These are phyloP conservation scores for Megalops atlanticus DNA, from an alignment of 2,113 vertebrate species.

Conservation along the genomic window DNA sequence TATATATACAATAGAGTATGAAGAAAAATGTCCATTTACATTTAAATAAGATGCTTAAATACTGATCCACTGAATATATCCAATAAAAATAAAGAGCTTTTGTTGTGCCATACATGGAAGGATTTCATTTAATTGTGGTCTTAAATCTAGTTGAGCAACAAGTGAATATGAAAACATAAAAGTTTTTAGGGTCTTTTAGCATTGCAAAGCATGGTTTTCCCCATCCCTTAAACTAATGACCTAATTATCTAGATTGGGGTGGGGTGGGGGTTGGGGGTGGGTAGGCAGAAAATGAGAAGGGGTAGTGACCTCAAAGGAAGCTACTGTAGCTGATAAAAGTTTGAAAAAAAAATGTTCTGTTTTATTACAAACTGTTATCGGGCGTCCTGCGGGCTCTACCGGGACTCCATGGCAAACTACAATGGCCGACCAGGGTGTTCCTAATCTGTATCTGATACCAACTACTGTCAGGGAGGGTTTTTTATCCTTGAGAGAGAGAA, in stretches of 20 bases:
- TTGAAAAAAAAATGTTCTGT: slow-evolving; percentile 45
- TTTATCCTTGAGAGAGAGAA: slow-evolving; percentile 18
- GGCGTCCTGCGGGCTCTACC: slow-evolving; percentile 35
- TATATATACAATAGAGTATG: background rate
- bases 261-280: slow-evolving; percentile 28
- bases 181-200: background rate
- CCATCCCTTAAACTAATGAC: slow-evolving; percentile 36
- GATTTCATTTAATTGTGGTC: background rate
- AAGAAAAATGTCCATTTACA: slow-evolving; percentile 29
- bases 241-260: slow-evolving; percentile 37
- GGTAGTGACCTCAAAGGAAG: slow-evolving; percentile 52
- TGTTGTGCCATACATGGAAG: background rate
- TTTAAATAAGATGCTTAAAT: slow-evolving; percentile 16
- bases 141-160: background rate
- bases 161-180: background rate
- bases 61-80: background rate
- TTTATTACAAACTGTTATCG: slow-evolving; percentile 39
- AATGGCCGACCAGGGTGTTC: slow-evolving; percentile 42
- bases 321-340: slow-evolving; percentile 52
- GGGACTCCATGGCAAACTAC: slow-evolving; percentile 34
- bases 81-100: background rate
- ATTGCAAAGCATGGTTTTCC: background rate
- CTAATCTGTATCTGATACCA: slow-evolving; percentile 45
- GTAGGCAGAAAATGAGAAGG: slow-evolving; percentile 36
- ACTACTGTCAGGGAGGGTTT: slow-evolving; percentile 31